Base-by-base conservation (phyloP, 2,888 invertebrate species). In the Xylophagus ater region DNA sequence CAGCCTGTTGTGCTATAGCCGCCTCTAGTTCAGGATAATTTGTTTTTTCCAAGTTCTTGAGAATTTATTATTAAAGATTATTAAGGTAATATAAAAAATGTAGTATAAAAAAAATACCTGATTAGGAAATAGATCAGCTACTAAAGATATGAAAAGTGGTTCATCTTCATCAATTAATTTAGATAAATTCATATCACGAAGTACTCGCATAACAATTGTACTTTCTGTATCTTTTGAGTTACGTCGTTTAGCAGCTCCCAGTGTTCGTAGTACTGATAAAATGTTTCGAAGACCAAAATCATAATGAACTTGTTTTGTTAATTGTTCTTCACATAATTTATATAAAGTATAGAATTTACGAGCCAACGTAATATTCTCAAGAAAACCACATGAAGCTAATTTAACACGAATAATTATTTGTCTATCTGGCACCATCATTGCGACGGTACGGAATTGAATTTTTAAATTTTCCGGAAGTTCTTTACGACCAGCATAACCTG, bases 361-460 rank as follows among this genome's bases (percentile, higher is more conserved):
- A 0, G 96, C 90, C 7, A 96, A 68, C 0, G 90, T 89, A 25
- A 94, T 88, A 59, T 96, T 96, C 62, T 96, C 92, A 28, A 93
- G 67, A 62, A 96, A 96, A 18, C 96, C 96, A 59, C 94, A 94
- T 48, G 89, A 88, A 13, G 94, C 94, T 35, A 96, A 67, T 66
- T 96, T 96, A 1, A 96, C 96, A 46, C 94, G 71, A 49, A 96
- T 96, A 54, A 96, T 96, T 55, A 96, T 96, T 66, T 93, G 94
- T 42, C 94, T 69, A 62, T 96, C 96, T 0, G 96, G 94, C 12
- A 96, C 94, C 94, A 96, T 94, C 96, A 96, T 96, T 28, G 96
- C 92, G 1, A 96, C 94, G 0, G 93, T 93, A 38, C 96, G 78
- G 65, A 96, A 96, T 65, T 96, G 94, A 52, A 96, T 92, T 70